Base-by-base conservation (phyloP, 37 sponge, comb jelly and placozoan genomes). In the Theonella swinhoei region DNA sequence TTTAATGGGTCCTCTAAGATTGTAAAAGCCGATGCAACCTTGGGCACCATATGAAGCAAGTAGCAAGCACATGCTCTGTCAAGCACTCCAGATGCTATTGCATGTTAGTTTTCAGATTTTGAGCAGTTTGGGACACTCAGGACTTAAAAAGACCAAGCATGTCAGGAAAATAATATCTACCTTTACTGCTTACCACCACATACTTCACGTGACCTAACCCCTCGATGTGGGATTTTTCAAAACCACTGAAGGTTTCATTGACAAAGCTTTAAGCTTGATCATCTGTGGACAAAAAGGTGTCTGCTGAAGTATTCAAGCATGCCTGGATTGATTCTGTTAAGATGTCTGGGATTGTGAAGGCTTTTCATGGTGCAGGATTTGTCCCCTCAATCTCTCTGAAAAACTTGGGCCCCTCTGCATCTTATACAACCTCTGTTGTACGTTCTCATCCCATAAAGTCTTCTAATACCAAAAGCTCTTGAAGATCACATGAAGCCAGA, bases 171-270 rank as follows among this genome's bases (percentile, higher is more conserved):
- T 22, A 8, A 41, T 4, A 72, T 82, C 26, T 17, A 63, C 33
- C 74, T 82, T 17, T 72, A 32, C 38, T 54, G 39, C 59, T 41
- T 87, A 22, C 81, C 87, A n/a, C 68, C 80, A 9, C 87, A 87
- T 42, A 35, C 87, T 41, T 72, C 83, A 19, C 83, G 58, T 72
- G 63, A 54, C 62, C 14, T 64, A 82, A 30, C 83, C 74, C 20
- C 38, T 82, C 8, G 73, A 82, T 82, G 74, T 71, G 25, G 72
- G 83, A 19, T 82, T 71, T 31, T 82, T 72, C 29, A n/a, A 39
- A 36, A 62, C 42, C 83, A 37, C 39, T 82, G 7, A 82, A 82
- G 39, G 41, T 5, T 29, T 23, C 62, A 0, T 82, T 73, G 83
- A 37, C 23, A 22, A 72, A 61, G 7, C 38, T 64, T 1, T 42